A percentile compares a stretch with the other conserved stretches of the same genome.
These are phyloP conservation scores for Kryptolebias marmoratus DNA, from an alignment of 2,113 vertebrate genomes.

Conservation along the genomic window DNA sequence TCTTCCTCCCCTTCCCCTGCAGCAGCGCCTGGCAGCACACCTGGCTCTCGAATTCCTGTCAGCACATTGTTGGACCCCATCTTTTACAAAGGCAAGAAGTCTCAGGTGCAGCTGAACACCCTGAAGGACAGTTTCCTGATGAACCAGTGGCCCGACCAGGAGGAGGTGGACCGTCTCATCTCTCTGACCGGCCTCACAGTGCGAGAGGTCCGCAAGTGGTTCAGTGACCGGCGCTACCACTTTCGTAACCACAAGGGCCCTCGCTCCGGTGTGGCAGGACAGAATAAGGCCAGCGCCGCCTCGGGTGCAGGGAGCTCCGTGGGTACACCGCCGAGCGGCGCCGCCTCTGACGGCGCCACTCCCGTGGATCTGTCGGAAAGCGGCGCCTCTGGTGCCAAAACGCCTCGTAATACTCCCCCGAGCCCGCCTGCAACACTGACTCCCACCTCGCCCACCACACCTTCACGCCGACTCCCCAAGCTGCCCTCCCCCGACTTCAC, in stretches of 20 bases:
- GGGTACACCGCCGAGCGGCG: background rate
- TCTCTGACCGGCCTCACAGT: slow-evolving; percentile 89
- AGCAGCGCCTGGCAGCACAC: slow-evolving; percentile 61
- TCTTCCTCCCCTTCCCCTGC: slow-evolving; percentile 79
- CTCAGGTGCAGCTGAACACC: slow-evolving; percentile 90
- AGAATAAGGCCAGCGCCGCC: slow-evolving; percentile 16
- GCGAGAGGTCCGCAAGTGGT: slow-evolving; percentile 97
- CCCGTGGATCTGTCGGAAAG: slow-evolving; percentile 75
- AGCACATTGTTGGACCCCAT: slow-evolving; percentile 86
- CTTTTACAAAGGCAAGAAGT: slow-evolving; percentile 94
- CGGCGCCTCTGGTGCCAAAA: slow-evolving; percentile 53
- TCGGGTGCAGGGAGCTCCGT: slow-evolving; percentile 14
- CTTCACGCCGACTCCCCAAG: slow-evolving; percentile 85
- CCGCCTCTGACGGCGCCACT: slow-evolving; percentile 25
- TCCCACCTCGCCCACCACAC: slow-evolving; percentile 79
- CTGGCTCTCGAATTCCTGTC: slow-evolving; percentile 75
- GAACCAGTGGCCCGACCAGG: slow-evolving; percentile 92
- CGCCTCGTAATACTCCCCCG: slow-evolving; percentile 44
- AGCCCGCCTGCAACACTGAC: slow-evolving; percentile 75
- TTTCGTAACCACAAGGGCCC: slow-evolving; percentile 89
- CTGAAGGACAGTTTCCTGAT: slow-evolving; percentile 92
- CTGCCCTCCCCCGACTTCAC: slow-evolving; percentile 92
- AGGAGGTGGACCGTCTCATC: slow-evolving; percentile 92
- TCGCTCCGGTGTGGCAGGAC: slow-evolving; percentile 71
- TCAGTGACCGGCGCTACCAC: slow-evolving; percentile 96